Conservation (phyloP, 2,113 vertebrate genomes). For the Cygnus buccinator region DNA sequence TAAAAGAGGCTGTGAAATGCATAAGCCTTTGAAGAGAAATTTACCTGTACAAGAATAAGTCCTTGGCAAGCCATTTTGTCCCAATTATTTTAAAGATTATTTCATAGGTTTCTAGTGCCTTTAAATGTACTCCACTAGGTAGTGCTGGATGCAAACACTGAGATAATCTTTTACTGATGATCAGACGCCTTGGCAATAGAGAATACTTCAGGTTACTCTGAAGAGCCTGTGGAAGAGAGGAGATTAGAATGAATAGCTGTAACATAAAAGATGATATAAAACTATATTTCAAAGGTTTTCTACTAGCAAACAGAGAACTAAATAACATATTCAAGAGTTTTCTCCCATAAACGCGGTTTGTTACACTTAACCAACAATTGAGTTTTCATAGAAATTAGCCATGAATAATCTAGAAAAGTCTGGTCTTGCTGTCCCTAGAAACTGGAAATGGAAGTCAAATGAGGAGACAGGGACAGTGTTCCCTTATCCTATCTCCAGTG, state of each 20-base stretch:
- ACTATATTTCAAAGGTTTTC: neutral
- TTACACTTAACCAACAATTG: neutral
- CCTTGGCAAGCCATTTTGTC: slow-evolving; percentile 91
- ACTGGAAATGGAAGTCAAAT: neutral
- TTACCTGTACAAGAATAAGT: slow-evolving; percentile 93
- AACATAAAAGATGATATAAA: neutral
- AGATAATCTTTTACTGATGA: slow-evolving; percentile 94
- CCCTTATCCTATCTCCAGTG: neutral
- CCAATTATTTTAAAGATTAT: slow-evolving; percentile 98
- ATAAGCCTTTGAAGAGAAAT: neutral
- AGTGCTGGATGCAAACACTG: slow-evolving; percentile 96
- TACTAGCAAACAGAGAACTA: neutral
- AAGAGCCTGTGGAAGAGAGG: slow-evolving; percentile 83
- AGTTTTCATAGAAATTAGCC: neutral
- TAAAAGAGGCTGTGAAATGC: neutral
- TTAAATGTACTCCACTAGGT: slow-evolving; percentile 95
- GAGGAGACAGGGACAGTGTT: neutral
- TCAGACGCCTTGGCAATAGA: slow-evolving; percentile 87
- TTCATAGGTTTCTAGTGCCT: slow-evolving; percentile 96
- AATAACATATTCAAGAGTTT: neutral
- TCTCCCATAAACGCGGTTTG: neutral
- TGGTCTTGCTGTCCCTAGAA: neutral
- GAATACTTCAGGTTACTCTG: slow-evolving; percentile 97
- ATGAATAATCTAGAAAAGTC: neutral
- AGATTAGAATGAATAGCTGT: neutral